Conservation (phyloP, 2,113 vertebrate species). For the Thinocorus orbignyianus region DNA sequence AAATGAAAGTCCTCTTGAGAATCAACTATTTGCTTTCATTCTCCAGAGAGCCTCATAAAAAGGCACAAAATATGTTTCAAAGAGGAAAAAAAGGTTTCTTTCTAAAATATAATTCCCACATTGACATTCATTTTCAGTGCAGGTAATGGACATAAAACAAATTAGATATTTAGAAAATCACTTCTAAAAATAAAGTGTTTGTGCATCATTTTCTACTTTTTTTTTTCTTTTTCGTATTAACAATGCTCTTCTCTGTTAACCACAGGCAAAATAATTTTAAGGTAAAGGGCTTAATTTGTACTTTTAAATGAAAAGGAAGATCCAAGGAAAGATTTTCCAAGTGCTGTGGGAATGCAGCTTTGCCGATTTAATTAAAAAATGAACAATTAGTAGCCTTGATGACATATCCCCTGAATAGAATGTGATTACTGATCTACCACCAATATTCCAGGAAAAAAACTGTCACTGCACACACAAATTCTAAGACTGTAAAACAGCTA, state of each 20-base stretch:
- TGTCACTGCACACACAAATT: not conserved
- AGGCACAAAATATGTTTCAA: conserved; percentile 50
- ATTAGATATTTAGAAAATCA: conserved; percentile 37
- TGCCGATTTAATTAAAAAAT: not conserved
- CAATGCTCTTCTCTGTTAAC: not conserved
- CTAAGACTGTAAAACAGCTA: not conserved
- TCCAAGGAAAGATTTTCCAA: not conserved
- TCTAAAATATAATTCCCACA: conserved; percentile 48
- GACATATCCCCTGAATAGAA: not conserved
- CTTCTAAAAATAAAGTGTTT: conserved; percentile 55
- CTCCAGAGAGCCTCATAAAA: conserved; percentile 7
- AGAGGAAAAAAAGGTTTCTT: not conserved
- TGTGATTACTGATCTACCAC: not conserved
- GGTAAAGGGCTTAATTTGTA: not conserved
- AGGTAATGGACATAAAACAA: conserved; percentile 52
- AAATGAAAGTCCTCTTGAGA: conserved; percentile 52
- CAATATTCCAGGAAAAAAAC: not conserved
- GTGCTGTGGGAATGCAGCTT: not conserved
- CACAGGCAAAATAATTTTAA: conserved; percentile 20
- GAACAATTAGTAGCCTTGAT: not conserved
- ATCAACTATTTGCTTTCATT: conserved; percentile 25
- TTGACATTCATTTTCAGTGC: conserved; percentile 14
- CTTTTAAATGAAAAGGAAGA: not conserved
- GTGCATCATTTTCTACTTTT: not conserved
- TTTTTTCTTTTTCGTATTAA: not conserved